A percentile compares a stretch with the other conserved stretches of the same genome.
Conservation (phyloP, 2,113 vertebrate species). For the Syngnathus typhle region DNA sequence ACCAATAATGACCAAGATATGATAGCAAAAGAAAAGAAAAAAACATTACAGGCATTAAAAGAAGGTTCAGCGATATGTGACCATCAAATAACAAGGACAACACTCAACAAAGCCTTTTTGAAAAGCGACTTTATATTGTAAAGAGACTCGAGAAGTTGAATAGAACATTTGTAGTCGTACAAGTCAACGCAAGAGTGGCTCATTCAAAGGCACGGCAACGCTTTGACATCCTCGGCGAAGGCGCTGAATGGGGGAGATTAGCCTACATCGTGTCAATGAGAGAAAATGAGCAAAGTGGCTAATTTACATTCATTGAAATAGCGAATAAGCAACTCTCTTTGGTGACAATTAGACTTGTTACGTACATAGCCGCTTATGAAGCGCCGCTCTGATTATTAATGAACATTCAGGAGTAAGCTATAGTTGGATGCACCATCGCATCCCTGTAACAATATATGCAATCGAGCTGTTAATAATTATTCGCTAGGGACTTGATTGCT, state of each 20-base stretch:
- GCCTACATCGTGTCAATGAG: neutral
- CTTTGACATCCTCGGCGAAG: slow-evolving; percentile 4
- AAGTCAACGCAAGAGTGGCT: slow-evolving; percentile 1
- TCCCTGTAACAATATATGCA: slow-evolving; percentile 7
- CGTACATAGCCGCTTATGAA: neutral
- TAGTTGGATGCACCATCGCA: neutral
- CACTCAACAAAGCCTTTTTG: neutral
- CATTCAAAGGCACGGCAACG: slow-evolving; percentile 4
- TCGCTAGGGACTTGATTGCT: too few species aligned
- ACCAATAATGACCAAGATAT: neutral
- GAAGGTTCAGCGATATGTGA: neutral
- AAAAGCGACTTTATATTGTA: neutral
- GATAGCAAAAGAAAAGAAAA: neutral
- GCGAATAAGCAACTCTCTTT: neutral
- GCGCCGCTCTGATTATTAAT: neutral
- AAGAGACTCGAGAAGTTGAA: neutral
- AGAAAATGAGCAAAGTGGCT: slow-evolving; percentile 3
- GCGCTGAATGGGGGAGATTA: slow-evolving; percentile 5
- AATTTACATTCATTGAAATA: slow-evolving; percentile 6
- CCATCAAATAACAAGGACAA: neutral
- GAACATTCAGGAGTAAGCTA: neutral
- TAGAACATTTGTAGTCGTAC: slow-evolving; percentile 1
- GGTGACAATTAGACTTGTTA: slow-evolving; percentile 4
- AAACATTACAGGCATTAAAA: neutral
- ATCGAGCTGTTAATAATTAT: neutral